These are phyloP conservation scores for Galerucella calmariensis DNA, from an alignment of 2,888 invertebrate species.

Conservation along the genomic window DNA sequence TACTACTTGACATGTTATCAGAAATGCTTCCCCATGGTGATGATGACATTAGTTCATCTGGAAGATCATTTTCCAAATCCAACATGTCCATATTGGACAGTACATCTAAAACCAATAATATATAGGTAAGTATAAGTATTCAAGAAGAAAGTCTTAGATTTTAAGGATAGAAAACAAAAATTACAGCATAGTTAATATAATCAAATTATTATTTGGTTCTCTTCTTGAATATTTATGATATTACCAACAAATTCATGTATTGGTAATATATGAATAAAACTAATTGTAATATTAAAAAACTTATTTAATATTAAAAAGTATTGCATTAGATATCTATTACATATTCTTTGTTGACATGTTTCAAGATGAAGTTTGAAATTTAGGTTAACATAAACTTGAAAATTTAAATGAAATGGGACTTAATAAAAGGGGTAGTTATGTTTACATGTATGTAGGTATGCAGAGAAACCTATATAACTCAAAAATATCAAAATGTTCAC, in stretches of 20 bases:
- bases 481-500: slow-evolving; percentile 16
- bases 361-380: not conserved
- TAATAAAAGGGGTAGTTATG: not conserved
- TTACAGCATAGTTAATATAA: not conserved
- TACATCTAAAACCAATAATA: slow-evolving; percentile 72
- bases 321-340: slow-evolving; percentile 8
- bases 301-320: slow-evolving; percentile 11
- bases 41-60: slow-evolving; percentile 86
- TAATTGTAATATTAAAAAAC: not conserved
- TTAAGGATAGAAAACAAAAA: slow-evolving; percentile 25
- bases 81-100: slow-evolving; percentile 87
- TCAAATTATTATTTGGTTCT: not conserved
- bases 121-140: not conserved
- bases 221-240: not conserved
- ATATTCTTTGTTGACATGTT: slow-evolving; percentile 3
- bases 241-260: not conserved
- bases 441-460: not conserved
- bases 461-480: not conserved
- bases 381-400: not conserved
- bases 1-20: slow-evolving; percentile 65
- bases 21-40: slow-evolving; percentile 73
- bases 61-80: slow-evolving; percentile 91
- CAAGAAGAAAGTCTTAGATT: not conserved
- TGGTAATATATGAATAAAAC: too few relatives aligned
- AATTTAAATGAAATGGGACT: not conserved